These are phyloP conservation scores for Phyllostomus hastatus DNA, from an alignment of 2,113 vertebrate species.

Conservation along the genomic window DNA sequence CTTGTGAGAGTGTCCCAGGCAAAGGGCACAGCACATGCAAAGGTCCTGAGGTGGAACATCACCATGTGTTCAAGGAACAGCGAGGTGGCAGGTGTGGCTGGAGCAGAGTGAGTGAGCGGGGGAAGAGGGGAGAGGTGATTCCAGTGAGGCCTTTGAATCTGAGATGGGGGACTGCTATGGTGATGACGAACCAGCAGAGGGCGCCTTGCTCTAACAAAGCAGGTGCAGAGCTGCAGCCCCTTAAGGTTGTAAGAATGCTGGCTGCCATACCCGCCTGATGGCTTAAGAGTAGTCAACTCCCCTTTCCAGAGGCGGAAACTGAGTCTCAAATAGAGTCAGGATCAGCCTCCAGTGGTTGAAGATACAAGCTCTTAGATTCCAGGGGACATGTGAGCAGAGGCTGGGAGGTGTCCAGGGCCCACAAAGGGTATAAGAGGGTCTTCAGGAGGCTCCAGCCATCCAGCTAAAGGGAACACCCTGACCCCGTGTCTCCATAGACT, in stretches of 20 bases:
- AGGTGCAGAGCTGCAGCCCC: fast-evolving
- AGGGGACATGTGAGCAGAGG: neutral
- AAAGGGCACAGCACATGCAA: neutral
- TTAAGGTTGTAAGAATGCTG: neutral
- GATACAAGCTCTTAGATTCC: neutral
- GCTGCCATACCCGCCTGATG: neutral
- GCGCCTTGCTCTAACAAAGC: neutral
- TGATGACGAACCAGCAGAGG: neutral
- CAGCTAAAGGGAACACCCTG: too few species aligned
- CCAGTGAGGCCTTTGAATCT: neutral
- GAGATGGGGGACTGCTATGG: neutral
- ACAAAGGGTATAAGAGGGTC: neutral
- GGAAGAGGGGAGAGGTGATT: too few species aligned
- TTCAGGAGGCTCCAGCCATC: neutral
- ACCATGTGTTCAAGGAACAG: neutral
- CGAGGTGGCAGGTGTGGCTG: fast-evolving
- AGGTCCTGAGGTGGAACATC: neutral
- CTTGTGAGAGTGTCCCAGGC: neutral
- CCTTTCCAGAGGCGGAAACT: neutral
- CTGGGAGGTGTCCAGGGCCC: neutral
- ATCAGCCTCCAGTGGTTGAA: neutral
- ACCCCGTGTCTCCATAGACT: neutral
- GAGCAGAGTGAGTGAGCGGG: neutral
- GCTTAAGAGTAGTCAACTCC: neutral
- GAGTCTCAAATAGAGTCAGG: neutral